Evolutionary conservation across 2,888 invertebrate genomes (phyloP), one percentile per base, ranked within the genome.

Genomic region (Drosophila glabriapex): DNA sequence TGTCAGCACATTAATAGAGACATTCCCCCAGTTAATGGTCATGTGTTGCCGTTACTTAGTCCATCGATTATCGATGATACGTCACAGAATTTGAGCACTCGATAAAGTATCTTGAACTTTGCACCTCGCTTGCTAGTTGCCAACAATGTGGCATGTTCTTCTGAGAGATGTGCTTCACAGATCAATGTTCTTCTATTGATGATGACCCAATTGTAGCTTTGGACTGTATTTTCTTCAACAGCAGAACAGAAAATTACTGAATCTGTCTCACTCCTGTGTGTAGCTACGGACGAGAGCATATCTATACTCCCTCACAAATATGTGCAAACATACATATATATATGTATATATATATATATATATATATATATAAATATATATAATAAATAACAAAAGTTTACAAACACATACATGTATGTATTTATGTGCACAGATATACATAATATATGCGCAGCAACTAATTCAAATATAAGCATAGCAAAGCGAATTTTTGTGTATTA

Each of bases 1-100:
- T 73, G 66, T 41, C 28, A 43, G 75, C 70, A 70, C 63, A 63
- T 81, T 75, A 70, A 78, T 66, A 65, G 68, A 65, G 58, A 41
- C 50, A 53, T 53, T n/a, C 62, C 43, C 63, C 19, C 37, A 22
- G 37, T 35, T 16, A 28, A 29, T 39, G 64, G 56, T 41, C 58
- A 58, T 60, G 39, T 56, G 52, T 43, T 49, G 22, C 33, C 29
- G 14, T 39, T 25, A 28, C 37, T 46, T 46, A 16, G 46, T 16
- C 46, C 16, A 46, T 46, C 46, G 25, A 46, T 55, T 52, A 29
- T n/a, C 19, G 29, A 16, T 22, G 37, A 37, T 4, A 55, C 52
- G 52, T 31, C 52, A 31, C 52, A 52, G 52, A 29, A 52, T 52
- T 31, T 52, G 28, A 52, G 29, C 29, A 52, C 12, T 52, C 52